These are phyloP conservation scores for Ophion obscuratus DNA, from an alignment of 2,888 invertebrate genomes.

Conservation along the genomic window DNA sequence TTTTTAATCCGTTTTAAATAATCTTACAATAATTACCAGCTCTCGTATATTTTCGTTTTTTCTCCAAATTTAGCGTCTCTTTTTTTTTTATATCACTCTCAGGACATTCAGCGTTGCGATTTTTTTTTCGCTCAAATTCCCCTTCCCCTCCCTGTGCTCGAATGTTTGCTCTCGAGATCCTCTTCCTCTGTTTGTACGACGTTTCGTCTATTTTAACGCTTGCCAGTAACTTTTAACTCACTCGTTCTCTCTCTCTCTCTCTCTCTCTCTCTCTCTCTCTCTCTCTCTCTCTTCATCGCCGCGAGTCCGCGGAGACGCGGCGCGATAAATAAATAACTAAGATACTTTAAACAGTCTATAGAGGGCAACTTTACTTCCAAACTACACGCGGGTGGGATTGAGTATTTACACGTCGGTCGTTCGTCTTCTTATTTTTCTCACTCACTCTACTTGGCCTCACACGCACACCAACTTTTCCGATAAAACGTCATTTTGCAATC, in stretches of 20 bases:
- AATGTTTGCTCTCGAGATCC: slow-evolving; percentile 35
- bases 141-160: slow-evolving; percentile 34
- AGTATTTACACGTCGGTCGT: slow-evolving; percentile 68
- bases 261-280: slow-evolving; percentile 5
- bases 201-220: slow-evolving; percentile 56
- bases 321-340: slow-evolving; percentile 83
- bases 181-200: slow-evolving; percentile 45
- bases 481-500: neutral
- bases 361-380: slow-evolving; percentile 77
- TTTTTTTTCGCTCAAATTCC: neutral
- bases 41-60: slow-evolving; percentile 50
- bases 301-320: slow-evolving; percentile 64
- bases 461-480: slow-evolving; percentile 40
- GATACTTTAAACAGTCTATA: slow-evolving; percentile 84
- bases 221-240: slow-evolving; percentile 27
- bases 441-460: slow-evolving; percentile 2
- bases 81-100: slow-evolving; percentile 29
- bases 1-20: slow-evolving; percentile 82
- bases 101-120: neutral
- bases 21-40: slow-evolving; percentile 79
- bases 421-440: slow-evolving; percentile 18
- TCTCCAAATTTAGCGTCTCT: slow-evolving; percentile 19
- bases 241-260: slow-evolving; percentile 8
- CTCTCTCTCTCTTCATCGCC: slow-evolving; percentile 28
- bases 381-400: slow-evolving; percentile 70